These are phyloP conservation scores for Atherinosoma microstoma DNA, from an alignment of 2,797 vertebrate species.

Conservation along the genomic window DNA sequence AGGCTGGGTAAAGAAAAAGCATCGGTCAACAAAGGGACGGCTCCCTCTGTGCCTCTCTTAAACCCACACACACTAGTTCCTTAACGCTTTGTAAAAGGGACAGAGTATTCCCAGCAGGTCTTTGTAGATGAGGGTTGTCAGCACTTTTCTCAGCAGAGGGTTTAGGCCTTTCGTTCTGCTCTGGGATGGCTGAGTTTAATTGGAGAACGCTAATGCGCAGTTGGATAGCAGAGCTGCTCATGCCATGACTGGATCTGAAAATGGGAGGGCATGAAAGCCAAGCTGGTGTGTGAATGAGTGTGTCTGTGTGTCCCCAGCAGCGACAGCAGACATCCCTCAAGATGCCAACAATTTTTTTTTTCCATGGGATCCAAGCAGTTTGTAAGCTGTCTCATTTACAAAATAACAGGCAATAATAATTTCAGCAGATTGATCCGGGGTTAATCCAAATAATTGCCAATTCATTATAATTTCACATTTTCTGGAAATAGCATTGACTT, in stretches of 20 bases:
- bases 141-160: slow-evolving; percentile 74
- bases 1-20: slow-evolving; percentile 32
- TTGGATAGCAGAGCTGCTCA: slow-evolving; percentile 67
- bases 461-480: slow-evolving; percentile 71
- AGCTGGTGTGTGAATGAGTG: slow-evolving; percentile 25
- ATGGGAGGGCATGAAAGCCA: slow-evolving; percentile 56
- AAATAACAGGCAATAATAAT: slow-evolving; percentile 78
- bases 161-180: slow-evolving; percentile 74
- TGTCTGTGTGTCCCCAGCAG: slow-evolving; percentile 39
- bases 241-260: slow-evolving; percentile 61
- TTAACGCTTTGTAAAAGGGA: slow-evolving; percentile 61
- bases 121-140: slow-evolving; percentile 71
- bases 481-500: slow-evolving; percentile 63
- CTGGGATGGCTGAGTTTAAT: slow-evolving; percentile 75
- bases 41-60: slow-evolving; percentile 9
- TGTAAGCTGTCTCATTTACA: slow-evolving; percentile 73
- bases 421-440: slow-evolving; percentile 71
- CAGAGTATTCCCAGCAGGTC: slow-evolving; percentile 69
- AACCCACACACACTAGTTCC: slow-evolving; percentile 33
- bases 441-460: slow-evolving; percentile 78
- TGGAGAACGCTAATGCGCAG: slow-evolving; percentile 75
- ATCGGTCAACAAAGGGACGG: slow-evolving; percentile 53
- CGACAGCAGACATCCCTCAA: slow-evolving; percentile 56
- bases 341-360: slow-evolving; percentile 74
- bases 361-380: slow-evolving; percentile 68